Evolutionary conservation across 2,113 vertebrate species (phyloP).

Genomic region (Heteronetta atricapilla): DNA sequence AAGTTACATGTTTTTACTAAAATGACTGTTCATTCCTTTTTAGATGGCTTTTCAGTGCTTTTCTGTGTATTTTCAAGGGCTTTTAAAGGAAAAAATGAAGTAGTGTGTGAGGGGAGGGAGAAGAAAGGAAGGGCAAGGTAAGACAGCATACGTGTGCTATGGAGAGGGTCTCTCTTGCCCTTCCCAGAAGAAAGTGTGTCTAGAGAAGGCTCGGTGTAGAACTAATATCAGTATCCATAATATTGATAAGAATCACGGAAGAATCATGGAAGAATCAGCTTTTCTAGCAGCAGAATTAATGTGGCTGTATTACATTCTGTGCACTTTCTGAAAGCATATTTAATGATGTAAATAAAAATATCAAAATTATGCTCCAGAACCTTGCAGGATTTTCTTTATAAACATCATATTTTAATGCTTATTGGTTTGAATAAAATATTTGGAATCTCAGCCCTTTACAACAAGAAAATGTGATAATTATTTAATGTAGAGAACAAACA

Average conservation of each 20-base stretch:
- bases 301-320: neutral
- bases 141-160: fast-evolving
- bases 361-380: neutral
- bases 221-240: neutral
- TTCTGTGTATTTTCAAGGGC: neutral
- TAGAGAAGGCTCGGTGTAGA: neutral
- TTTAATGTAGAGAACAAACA: neutral
- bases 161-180: neutral
- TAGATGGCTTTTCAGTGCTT: constrained; percentile 14
- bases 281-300: neutral
- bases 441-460: neutral
- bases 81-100: neutral
- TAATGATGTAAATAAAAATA: neutral
- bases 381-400: neutral
- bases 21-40: constrained; percentile 45
- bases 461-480: neutral
- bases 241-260: neutral
- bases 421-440: neutral
- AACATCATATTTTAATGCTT: neutral
- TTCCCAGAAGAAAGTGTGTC: neutral
- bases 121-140: neutral
- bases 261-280: neutral
- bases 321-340: neutral
- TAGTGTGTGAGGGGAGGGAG: neutral
- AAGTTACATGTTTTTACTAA: neutral